Base-by-base conservation (phyloP, 2,888 invertebrate genomes). In the Mylabris sibirica region DNA sequence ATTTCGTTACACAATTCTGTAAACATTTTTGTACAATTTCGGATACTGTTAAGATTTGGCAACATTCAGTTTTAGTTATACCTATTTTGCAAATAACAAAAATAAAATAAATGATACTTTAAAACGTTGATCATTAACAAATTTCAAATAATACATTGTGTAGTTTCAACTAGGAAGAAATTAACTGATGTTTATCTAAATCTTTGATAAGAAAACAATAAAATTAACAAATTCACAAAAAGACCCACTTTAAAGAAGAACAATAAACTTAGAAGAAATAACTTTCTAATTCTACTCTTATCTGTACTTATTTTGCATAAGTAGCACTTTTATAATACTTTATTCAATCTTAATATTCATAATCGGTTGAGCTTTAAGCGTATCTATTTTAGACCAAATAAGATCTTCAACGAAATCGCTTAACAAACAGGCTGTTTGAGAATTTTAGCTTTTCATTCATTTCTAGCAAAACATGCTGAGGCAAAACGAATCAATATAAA, bases 1-100 rank as follows among this genome's bases (percentile, higher is more conserved):
- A 12, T 62, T 68, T 60, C 35, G 70, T 70, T 68, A 66, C 70
- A 70, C 70, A 70, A 70, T 70, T 70, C 22, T 68, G 70, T 70
- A 68, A 69, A 66, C 69, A 64, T 24, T 63, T 61, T 35, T 61
- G 8, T 30, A 35, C 34, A 61, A 38, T 41, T 41, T 38, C 6
- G n/a, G 44, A 1, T 44, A n/a, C 44, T 17, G 41, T n/a, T 24
- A 35, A 34, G 5, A 61, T 35, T 41, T 22, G 61, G 61, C 61
- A 41, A 38, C 61, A 24, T 35, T 12, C 38, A 12, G 12, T 60
- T 38, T 12, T 38, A 6, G 4, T 60, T 2, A 3, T 24, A 60
- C 34, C 14, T 4, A 35, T 22, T 61, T 38, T 66, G 20, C 22
- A 35, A 65, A 65, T 59, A 53, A 8, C 49, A 53, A 30, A 20